Evolutionary conservation across 2,888 invertebrate species (phyloP).

Genomic region (Xylota segnis): DNA sequence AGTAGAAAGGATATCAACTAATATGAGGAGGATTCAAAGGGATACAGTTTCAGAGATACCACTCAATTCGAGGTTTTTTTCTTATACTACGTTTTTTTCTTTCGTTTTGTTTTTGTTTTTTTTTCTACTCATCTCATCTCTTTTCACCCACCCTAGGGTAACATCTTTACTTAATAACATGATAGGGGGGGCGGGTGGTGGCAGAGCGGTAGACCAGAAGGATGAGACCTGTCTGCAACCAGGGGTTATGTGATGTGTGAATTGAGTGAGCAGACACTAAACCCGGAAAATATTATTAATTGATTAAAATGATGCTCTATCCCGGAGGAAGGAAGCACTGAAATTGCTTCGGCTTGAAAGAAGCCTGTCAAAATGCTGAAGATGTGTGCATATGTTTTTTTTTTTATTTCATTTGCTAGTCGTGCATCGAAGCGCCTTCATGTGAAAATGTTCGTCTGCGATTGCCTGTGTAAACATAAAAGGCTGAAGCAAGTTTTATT

Average conservation of each 20-base stretch:
- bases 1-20: slow-evolving; percentile 68
- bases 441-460: slow-evolving; percentile 20
- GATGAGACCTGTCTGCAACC: slow-evolving; percentile 1
- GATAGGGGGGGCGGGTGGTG: background rate
- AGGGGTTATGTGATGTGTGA: slow-evolving; percentile 63
- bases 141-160: slow-evolving; percentile 51
- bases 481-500: slow-evolving; percentile 23
- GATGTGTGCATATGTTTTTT: slow-evolving; percentile 11
- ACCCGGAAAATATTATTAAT: slow-evolving; percentile 69
- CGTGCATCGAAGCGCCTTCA: slow-evolving; percentile 1
- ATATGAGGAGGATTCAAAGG: slow-evolving; percentile 70
- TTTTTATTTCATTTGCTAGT: slow-evolving; percentile 1
- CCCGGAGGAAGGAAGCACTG: slow-evolving; percentile 20
- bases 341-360: slow-evolving; percentile 38
- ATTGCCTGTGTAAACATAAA: slow-evolving; percentile 24
- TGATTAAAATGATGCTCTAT: slow-evolving; percentile 66
- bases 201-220: slow-evolving; percentile 4
- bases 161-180: slow-evolving; percentile 67
- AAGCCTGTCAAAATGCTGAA: slow-evolving; percentile 5
- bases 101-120: slow-evolving; percentile 62
- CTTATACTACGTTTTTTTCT: too few species aligned
- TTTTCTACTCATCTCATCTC: slow-evolving; percentile 62
- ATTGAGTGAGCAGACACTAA: slow-evolving; percentile 56
- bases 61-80: slow-evolving; percentile 68
- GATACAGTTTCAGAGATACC: slow-evolving; percentile 55